Evolutionary conservation across 1,140 invertebrate species (phyloP).

Genomic region (Anoplophora glabripennis): DNA sequence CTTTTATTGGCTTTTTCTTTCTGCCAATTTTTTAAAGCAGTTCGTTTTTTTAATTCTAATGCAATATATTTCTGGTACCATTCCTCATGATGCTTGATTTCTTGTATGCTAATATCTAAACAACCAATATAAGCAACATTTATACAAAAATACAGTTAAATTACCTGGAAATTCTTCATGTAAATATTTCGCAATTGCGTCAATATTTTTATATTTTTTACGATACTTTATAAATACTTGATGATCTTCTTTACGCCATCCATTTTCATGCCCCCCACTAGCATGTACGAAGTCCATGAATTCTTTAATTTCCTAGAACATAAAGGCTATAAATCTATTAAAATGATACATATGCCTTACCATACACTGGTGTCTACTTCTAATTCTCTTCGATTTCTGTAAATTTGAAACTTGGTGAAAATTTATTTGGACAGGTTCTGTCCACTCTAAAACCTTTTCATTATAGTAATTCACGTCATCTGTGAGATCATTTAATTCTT

Average conservation of each 20-base stretch:
- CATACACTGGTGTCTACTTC: slow-evolving; percentile 40
- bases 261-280: slow-evolving; percentile 50
- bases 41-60: slow-evolving; percentile 49
- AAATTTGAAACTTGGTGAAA: slow-evolving; percentile 36
- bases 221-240: slow-evolving; percentile 51
- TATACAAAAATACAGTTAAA: not conserved
- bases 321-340: slow-evolving; percentile 14
- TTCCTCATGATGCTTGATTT: slow-evolving; percentile 47
- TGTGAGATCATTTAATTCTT: slow-evolving; percentile 39
- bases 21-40: slow-evolving; percentile 52
- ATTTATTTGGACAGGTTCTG: slow-evolving; percentile 42
- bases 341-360: slow-evolving; percentile 32
- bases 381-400: slow-evolving; percentile 44
- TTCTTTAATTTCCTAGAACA: slow-evolving; percentile 49
- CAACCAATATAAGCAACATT: slow-evolving; percentile 4
- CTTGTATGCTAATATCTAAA: slow-evolving; percentile 44
- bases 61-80: slow-evolving; percentile 51
- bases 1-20: slow-evolving; percentile 40
- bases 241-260: slow-evolving; percentile 54
- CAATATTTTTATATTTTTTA: slow-evolving; percentile 46
- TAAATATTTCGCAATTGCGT: slow-evolving; percentile 31
- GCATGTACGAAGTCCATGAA: slow-evolving; percentile 52
- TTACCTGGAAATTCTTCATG: slow-evolving; percentile 39
- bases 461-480: slow-evolving; percentile 40
- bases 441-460: slow-evolving; percentile 30